Evolutionary conservation across 2,113 vertebrate species (phyloP), one percentile per base, ranked within the genome.

Genomic region (Petrocephalus zakoni): DNA sequence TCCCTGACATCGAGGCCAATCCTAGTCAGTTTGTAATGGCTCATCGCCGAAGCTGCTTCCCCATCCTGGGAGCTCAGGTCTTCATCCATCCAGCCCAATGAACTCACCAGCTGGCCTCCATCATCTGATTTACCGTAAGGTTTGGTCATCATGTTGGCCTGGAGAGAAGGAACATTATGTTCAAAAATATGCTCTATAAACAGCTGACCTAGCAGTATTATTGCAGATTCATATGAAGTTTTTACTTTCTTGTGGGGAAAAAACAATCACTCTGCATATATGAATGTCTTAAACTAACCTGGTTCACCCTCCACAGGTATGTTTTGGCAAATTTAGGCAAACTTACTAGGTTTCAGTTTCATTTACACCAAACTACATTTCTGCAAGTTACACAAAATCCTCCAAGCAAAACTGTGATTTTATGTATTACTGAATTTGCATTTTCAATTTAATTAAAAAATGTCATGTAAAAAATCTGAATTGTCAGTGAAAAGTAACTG

Each of bases 121-220:
- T 97, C 96, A 34, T 94, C 93, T 72, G 94, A 34, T 82, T 97
- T 95, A 91, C 93, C 7, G 1, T 95, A 96, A 0, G 91, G 92
- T 92, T 97, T 97, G 93, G 95, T 95, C 97, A 97, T 97, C 95
- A 95, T 96, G 87, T 91, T 92, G 89, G 93, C 92, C 97, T 99
- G 91, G 22, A 87, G 46, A 85, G 68, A 85, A 34, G 94, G 5
- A 84, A 29, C 1, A 88, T 1, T 86, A 13, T 83, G 55, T 37
- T 93, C 10, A 90, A 47, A 52, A 9, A 7, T 49, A 34, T 42
- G 2, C 83, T 42, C 9, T 46, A n/a, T 17, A 37, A 78, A 37
- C 68, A 75, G 68, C 34, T 37, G 29, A 75, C 29, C 34, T 11
- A 0, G 13, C 68, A 75, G 68, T 75, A 37, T 37, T 37, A 17